Base-by-base conservation (phyloP, 1,140 invertebrate genomes). In the Caenorhabditis latens region DNA sequence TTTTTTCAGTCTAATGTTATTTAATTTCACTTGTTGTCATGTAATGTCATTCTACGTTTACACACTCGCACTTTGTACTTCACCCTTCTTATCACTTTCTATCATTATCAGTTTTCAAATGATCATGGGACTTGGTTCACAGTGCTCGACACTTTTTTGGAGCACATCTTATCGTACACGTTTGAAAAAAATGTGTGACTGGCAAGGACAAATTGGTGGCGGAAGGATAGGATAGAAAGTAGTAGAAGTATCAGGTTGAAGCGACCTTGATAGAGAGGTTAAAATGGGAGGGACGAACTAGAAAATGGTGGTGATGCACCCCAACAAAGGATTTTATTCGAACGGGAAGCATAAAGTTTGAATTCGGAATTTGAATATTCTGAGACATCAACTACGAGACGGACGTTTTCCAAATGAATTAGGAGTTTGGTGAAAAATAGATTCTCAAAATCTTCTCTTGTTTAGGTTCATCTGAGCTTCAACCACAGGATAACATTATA, bases 21-120 rank as follows among this genome's bases (percentile, higher is more conserved):
- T 32, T 32, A 32, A n/a, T 32, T 65, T 65, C 9, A 13, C 21
- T 9, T 40, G 40, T 40, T 46, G 57, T 21, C 57, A 58, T 58
- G 57, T 58, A 32, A 32, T 32, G 2, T 32, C 57, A 58, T 58
- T 14, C 11, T 14, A 16, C 14, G 57, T 75, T 75, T 75, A 75
- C 67, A 75, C 67, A 43, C 3, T 46, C 67, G 67, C 67, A 43
- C 67, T 75, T 75, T 75, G 67, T 75, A 75, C 67, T 11, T 75
- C 24, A 46, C 67, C 67, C 67, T 75, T 58, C 57, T 75, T 65
- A 65, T 75, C 67, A 75, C 9, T 32, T 19, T 40, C 32, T 40
- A n/a, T 46, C 42, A n/a, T 48, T 75, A 67, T 67, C 63, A 67
- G 32, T 46, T 75, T 75, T 75, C 67, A 75, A 19, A n/a, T 24